Conservation (phyloP, 2,113 vertebrate genomes). For the Sceloporus undulatus region DNA sequence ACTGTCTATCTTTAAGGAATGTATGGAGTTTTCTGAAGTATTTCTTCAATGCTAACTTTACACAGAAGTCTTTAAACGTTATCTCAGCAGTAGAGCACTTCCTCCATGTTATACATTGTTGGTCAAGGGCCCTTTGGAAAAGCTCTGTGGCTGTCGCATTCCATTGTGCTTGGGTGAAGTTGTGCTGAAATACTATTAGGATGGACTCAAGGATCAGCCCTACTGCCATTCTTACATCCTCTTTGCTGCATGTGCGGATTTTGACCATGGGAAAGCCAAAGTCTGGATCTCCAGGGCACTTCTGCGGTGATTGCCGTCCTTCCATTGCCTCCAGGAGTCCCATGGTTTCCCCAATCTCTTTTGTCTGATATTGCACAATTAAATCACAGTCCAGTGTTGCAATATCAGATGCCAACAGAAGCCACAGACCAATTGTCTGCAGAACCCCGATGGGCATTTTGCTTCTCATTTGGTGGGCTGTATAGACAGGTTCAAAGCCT, state of each 20-base stretch:
- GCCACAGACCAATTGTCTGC: too few relatives aligned
- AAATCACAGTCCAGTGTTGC: conserved; percentile 51
- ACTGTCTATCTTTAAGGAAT: conserved; percentile 56
- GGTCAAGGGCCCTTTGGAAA: conserved; percentile 53
- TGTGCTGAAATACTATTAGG: conserved; percentile 58
- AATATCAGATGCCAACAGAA: conserved; percentile 34
- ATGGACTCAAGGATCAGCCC: conserved; percentile 55
- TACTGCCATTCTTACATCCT: conserved; percentile 10
- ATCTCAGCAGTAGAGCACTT: conserved; percentile 32
- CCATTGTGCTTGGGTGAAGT: conserved; percentile 57
- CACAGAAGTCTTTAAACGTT: not conserved
- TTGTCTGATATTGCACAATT: conserved; percentile 20
- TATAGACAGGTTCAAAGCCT: not conserved
- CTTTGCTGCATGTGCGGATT: conserved; percentile 55
- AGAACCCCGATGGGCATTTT: too few relatives aligned
- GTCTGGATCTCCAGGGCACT: conserved; percentile 46
- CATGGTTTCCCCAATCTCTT: conserved; percentile 44
- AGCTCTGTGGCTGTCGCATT: conserved; percentile 37
- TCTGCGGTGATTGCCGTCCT: conserved; percentile 33
- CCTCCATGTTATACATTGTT: conserved; percentile 49
- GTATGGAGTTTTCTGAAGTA: conserved; percentile 61
- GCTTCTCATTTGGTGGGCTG: too few relatives aligned
- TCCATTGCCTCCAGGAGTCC: conserved; percentile 57
- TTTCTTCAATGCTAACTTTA: conserved; percentile 56
- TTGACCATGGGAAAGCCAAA: conserved; percentile 52